phyloP scores from a whole-genome alignment of 2,113 vertebrate species.

The Forbesichthys agassizii region DNA sequence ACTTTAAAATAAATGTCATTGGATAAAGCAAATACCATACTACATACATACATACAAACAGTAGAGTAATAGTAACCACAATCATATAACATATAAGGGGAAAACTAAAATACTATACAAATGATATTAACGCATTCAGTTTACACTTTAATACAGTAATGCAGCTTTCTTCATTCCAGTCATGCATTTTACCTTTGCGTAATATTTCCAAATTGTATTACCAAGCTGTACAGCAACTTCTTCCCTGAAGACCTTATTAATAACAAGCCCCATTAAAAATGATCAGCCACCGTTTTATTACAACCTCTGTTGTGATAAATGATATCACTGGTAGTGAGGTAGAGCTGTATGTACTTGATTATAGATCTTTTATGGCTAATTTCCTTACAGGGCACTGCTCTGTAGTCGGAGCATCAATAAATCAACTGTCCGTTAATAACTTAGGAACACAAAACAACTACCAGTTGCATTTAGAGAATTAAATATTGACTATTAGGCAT shows the following conservation, averaged over 20 bases:
- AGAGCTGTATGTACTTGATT: constrained; percentile 81
- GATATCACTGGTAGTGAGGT: constrained; percentile 80
- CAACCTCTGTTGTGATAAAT: constrained; percentile 79
- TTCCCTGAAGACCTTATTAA: constrained; percentile 73
- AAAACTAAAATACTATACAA: neutral
- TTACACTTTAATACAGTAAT: neutral
- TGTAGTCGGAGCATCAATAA: constrained; percentile 50
- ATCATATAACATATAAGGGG: neutral
- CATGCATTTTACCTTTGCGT: constrained; percentile 25
- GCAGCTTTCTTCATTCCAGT: neutral
- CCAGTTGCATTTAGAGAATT: constrained; percentile 68
- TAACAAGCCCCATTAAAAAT: constrained; percentile 91
- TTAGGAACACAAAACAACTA: constrained; percentile 35
- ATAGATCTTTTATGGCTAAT: constrained; percentile 75
- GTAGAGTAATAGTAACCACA: no score
- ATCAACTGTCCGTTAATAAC: constrained; percentile 60
- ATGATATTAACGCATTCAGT: neutral
- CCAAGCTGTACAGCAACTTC: constrained; percentile 30
- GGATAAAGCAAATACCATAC: neutral
- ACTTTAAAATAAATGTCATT: neutral
- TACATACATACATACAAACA: no score
- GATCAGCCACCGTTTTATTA: constrained; percentile 89
- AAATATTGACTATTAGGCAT: constrained; percentile 62
- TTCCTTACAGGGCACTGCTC: constrained; percentile 58
- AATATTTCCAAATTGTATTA: constrained; percentile 40